Conservation (phyloP, 1,140 invertebrate species). For the Temnothorax curvispinosus region DNA sequence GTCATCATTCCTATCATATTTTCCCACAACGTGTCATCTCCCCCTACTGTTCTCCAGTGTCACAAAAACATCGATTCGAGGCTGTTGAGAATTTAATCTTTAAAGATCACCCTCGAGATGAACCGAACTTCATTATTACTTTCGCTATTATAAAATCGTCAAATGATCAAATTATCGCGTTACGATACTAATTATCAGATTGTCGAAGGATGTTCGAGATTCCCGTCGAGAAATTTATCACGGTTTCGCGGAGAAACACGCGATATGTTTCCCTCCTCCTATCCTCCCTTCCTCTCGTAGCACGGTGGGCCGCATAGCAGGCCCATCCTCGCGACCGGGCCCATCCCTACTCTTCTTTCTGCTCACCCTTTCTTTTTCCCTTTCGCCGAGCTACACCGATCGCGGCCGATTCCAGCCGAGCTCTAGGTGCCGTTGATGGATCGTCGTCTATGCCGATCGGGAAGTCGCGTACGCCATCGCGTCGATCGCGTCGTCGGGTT, state of each 20-base stretch:
- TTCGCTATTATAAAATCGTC: neutral
- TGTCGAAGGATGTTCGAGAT: constrained; percentile 28
- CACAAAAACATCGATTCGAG: neutral
- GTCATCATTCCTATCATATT: neutral
- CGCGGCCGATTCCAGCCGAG: constrained; percentile 39
- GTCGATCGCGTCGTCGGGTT: constrained; percentile 17
- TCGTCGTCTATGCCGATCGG: constrained; percentile 55
- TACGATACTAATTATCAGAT: neutral
- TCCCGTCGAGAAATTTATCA: constrained; percentile 31
- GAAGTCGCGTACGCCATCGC: constrained; percentile 55
- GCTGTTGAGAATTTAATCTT: neutral
- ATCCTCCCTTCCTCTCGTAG: constrained; percentile 32
- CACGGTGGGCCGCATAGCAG: constrained; percentile 39
- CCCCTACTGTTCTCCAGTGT: neutral
- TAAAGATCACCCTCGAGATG: neutral
- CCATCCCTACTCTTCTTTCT: constrained; percentile 31
- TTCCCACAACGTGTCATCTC: neutral
- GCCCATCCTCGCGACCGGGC: constrained; percentile 63
- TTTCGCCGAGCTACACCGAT: constrained; percentile 57
- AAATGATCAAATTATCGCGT: neutral
- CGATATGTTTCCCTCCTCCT: constrained; percentile 7
- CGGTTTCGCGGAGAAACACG: neutral
- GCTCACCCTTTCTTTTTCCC: constrained; percentile 53
- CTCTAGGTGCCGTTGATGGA: constrained; percentile 54
- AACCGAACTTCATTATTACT: neutral